These are phyloP conservation scores for Drosophila infuscata DNA, from an alignment of 2,888 invertebrate species.

Conservation along the genomic window DNA sequence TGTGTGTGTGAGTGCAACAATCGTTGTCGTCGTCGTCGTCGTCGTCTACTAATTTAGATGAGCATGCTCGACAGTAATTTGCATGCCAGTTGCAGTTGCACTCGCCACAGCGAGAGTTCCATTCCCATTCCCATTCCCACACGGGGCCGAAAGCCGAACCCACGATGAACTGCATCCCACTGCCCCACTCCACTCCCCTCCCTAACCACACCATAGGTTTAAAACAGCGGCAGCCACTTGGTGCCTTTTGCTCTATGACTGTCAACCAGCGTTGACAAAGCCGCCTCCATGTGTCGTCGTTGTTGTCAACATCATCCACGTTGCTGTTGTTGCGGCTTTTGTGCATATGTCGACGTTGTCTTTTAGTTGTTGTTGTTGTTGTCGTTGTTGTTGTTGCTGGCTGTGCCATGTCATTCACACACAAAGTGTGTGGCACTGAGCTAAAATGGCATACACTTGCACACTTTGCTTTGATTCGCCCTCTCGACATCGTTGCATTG, in stretches of 20 bases:
- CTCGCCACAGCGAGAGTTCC: slow-evolving; percentile 39
- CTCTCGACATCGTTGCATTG: slow-evolving; percentile 26
- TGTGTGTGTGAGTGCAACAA: slow-evolving; percentile 2
- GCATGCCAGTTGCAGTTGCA: slow-evolving; percentile 76
- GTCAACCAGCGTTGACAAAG: slow-evolving; percentile 69
- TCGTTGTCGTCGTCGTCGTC: slow-evolving; percentile 11
- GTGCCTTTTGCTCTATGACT: slow-evolving; percentile 43
- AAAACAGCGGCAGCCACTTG: slow-evolving; percentile 33
- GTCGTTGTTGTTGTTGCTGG: slow-evolving; percentile 43
- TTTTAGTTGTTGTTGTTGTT: slow-evolving; percentile 42
- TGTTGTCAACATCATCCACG: slow-evolving; percentile 38
- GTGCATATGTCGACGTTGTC: slow-evolving; percentile 70
- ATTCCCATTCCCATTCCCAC: slow-evolving; percentile 32
- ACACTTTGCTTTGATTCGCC: slow-evolving; percentile 69
- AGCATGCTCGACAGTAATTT: slow-evolving; percentile 79
- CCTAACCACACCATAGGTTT: not conserved
- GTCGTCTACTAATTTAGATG: slow-evolving; percentile 74
- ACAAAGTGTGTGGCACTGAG: slow-evolving; percentile 73
- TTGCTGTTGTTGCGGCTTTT: slow-evolving; percentile 50
- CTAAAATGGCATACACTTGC: slow-evolving; percentile 76
- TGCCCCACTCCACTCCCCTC: not conserved
- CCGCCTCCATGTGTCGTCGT: slow-evolving; percentile 72
- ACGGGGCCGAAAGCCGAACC: slow-evolving; percentile 13
- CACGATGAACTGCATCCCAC: slow-evolving; percentile 8
- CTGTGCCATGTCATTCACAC: slow-evolving; percentile 77